Percentiles rank a stretch among this genome's conserved stretches.
Conservation (phyloP, 2,113 vertebrate genomes). For the Sebastes schlegelii region DNA sequence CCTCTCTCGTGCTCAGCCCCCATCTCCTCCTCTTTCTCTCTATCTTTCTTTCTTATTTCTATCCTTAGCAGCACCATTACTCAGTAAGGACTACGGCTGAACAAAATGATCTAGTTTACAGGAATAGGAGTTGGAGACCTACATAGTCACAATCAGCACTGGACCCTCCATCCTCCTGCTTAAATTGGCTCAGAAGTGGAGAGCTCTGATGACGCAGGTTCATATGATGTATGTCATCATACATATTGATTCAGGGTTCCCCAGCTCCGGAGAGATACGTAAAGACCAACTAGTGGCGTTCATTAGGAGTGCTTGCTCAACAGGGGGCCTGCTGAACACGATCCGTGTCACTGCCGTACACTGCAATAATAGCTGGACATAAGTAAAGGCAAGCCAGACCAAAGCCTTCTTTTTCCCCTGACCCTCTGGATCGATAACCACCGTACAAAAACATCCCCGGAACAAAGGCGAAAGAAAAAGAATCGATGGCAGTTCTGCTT, state of each 20-base stretch:
- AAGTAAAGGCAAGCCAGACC: conserved; percentile 8
- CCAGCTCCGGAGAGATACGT: conserved; percentile 4
- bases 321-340: conserved; percentile 1
- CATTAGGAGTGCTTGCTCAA: conserved; percentile 15
- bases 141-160: conserved; percentile 71
- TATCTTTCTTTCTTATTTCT: conserved; percentile 52
- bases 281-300: conserved; percentile 11
- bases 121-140: conserved; percentile 77
- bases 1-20: conserved; percentile 33
- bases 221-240: conserved; percentile 49
- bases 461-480: conserved; percentile 43
- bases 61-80: conserved; percentile 69
- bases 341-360: conserved; percentile 5
- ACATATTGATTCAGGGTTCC: conserved; percentile 61
- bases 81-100: conserved; percentile 56
- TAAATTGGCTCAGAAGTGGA: conserved; percentile 49
- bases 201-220: conserved; percentile 59
- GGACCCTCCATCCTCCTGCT: conserved; percentile 48
- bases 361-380: conserved; percentile 17
- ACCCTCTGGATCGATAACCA: conserved; percentile 37
- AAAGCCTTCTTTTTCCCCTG: conserved; percentile 25
- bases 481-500: conserved; percentile 45
- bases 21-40: conserved; percentile 45
- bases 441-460: conserved; percentile 30
- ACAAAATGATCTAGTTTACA: conserved; percentile 80